Base-by-base conservation (phyloP, 2,888 invertebrate species). In the Sesamia inferens region DNA sequence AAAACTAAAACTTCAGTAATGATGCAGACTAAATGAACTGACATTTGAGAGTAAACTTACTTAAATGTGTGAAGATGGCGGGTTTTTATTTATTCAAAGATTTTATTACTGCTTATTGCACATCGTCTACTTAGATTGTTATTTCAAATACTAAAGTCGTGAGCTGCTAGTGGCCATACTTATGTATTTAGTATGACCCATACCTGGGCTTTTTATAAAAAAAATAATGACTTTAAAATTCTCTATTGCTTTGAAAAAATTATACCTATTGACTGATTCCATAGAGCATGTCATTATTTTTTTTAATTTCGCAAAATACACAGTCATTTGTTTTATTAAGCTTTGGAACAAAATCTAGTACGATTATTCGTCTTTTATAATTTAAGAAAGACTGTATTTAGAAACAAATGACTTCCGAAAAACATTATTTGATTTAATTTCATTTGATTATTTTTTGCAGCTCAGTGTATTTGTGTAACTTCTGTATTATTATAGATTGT, bases 11-110 rank as follows among this genome's bases (percentile, higher is more conserved):
- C 54, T 66, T 62, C 22, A 47, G n/a, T 42, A 74, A 57, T 58
- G 39, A 51, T 58, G 39, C 74, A 11, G 31, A 42, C 57, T 74
- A 68, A 79, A 64, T 79, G 13, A 51, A 62, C 22, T 74, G 78
- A 64, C 75, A 68, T 80, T 78, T 68, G 6, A 47, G 16, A 73
- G 19, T 58, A 61, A 55, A 51, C 59, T 13, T 16, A 54, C 22
- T 54, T n/a, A n/a, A 47, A 55, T 24, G n/a, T 7, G n/a, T 42
- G 16, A 48, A 54, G 58, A 68, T 39, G 44, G 10, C 16, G 8
- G 3, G 8, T 19, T 55, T 16, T 24, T 11, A 54, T 54, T 68
- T 59, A 67, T 44, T 61, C 19, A 6, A 51, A 22, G 5, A 73
- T 64, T 63, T 61, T 65, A 74, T 48, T 74, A 57, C 22, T 2